phyloP scores from a whole-genome alignment of 37 sponge, comb jelly and placozoan species.

The Chondrilla cf. caribensis region DNA sequence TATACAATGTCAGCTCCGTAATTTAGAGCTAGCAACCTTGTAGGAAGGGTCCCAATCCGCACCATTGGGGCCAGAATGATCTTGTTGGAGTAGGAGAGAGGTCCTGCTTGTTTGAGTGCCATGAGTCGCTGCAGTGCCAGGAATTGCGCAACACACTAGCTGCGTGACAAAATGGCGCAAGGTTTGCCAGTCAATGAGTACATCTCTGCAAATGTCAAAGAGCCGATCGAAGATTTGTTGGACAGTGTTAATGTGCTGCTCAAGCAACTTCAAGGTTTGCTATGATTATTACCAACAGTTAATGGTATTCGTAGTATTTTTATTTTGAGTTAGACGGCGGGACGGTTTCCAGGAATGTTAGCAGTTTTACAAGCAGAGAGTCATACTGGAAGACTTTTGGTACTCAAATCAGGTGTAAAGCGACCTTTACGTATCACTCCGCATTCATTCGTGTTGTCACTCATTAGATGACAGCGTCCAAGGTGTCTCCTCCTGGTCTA shows the following conservation, averaged over 20 bases:
- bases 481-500: not conserved
- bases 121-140: not conserved
- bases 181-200: not conserved
- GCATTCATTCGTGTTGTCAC: not conserved
- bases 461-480: not conserved
- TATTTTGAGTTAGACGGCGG: not conserved
- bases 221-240: slow-evolving; percentile 34
- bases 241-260: slow-evolving; percentile 24
- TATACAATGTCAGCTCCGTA: slow-evolving; percentile 98
- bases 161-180: not conserved
- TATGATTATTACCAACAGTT: not conserved
- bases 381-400: slow-evolving; percentile 18
- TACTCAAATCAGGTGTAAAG: not conserved
- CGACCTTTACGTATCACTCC: not conserved
- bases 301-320: not conserved
- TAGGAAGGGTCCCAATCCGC: slow-evolving; percentile 89
- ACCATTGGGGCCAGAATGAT: slow-evolving; percentile 97
- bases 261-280: slow-evolving; percentile 43
- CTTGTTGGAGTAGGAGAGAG: slow-evolving; percentile 46
- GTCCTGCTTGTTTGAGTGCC: not conserved
- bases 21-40: slow-evolving; percentile 74
- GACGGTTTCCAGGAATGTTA: not conserved
- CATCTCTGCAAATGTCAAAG: not conserved
- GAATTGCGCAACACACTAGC: not conserved
- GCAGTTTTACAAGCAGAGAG: not conserved